Evolutionary conservation across 2,888 invertebrate species (phyloP), one percentile per base, ranked within the genome.

Genomic region (Athalia circularis): DNA sequence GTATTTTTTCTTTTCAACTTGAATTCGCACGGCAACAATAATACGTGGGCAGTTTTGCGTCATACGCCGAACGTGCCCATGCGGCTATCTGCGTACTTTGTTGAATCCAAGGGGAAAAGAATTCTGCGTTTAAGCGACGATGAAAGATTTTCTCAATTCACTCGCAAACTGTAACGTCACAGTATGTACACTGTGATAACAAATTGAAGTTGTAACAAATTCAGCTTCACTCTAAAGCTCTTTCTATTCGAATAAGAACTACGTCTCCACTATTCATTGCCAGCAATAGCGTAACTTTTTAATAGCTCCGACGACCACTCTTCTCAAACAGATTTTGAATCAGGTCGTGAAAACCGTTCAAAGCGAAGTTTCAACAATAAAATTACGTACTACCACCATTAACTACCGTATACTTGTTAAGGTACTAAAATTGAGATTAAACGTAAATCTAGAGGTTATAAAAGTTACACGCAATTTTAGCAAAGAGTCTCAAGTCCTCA

Each of bases 1-100:
- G 48, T 54, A 29, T 29, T 29, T 54, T 54, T 43, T 68, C 80
- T 79, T 79, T 83, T 85, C 86, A 86, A 85, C 86, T 83, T 83
- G 82, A 80, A 80, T 80, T 80, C 75, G 68, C 80, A 81, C 67
- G 77, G 77, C 81, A 85, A 86, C 85, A 86, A 86, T 85, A 86
- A 84, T 79, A n/a, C n/a, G 81, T 81, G n/a, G 52, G 84, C 81
- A 84, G 83, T 85, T 85, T 82, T 81, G 83, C 84, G 82, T 85
- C 86, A 83, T 84, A 84, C 82, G 81, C 80, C 79, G 76, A 82
- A 85, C 85, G 85, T 84, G 85, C 80, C 79, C 77, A 79, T 79
- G 83, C 81, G 81, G 81, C 29, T 57, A 50, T 64, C 72, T 70
- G 74, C 78, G 72, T 72, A 74, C 74, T 78, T 78, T 64, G 50